Evolutionary conservation across 1,140 invertebrate genomes (phyloP).

Genomic region (Caenorhabditis brenneri): DNA sequence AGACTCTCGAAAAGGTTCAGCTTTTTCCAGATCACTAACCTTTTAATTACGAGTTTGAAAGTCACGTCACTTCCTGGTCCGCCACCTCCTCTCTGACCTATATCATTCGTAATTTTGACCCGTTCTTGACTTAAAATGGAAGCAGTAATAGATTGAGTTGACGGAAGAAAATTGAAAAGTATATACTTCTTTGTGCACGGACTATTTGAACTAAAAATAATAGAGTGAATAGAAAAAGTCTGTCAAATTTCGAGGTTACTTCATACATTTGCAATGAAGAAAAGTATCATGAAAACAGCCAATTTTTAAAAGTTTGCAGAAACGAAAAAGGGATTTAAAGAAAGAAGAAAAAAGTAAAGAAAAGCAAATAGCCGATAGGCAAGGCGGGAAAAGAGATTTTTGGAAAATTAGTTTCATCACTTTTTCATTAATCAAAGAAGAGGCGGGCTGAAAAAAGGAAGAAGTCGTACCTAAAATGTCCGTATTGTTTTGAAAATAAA

Average conservation of each 20-base stretch:
- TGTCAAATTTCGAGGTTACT: background rate
- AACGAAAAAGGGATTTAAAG: background rate
- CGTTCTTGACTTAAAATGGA: no score
- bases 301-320: slow-evolving; percentile 1
- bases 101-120: background rate
- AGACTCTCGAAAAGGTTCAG: background rate
- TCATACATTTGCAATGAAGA: slow-evolving; percentile 7
- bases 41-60: background rate
- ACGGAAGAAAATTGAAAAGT: background rate
- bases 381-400: background rate
- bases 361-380: slow-evolving; percentile 33
- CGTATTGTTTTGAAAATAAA: no score
- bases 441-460: background rate
- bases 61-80: slow-evolving; percentile 2
- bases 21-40: slow-evolving; percentile 26
- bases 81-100: background rate
- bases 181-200: no score
- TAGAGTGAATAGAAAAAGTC: background rate
- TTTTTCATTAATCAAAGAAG: background rate
- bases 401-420: background rate
- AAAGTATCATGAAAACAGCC: background rate
- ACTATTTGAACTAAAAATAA: no score
- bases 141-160: background rate
- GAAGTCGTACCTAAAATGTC: background rate
- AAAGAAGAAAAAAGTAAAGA: background rate